These are phyloP conservation scores for Loripinus fragilis DNA, from an alignment of 2,888 invertebrate species.

Conservation along the genomic window DNA sequence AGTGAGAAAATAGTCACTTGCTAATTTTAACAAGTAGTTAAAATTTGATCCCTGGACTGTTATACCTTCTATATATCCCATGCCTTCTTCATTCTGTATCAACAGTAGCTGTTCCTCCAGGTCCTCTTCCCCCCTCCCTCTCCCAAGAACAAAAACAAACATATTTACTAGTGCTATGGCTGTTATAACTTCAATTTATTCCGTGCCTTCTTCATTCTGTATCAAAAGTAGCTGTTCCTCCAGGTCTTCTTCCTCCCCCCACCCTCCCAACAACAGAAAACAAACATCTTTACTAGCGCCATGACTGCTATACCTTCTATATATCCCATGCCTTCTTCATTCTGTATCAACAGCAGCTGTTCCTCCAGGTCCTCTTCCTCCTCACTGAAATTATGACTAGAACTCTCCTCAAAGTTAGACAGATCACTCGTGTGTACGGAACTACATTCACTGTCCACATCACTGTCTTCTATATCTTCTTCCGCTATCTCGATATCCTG, in stretches of 20 bases:
- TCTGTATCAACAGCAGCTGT: constrained; percentile 47
- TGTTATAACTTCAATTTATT: constrained; percentile 29
- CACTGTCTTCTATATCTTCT: constrained; percentile 71
- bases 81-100: constrained; percentile 46
- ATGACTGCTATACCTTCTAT: constrained; percentile 23
- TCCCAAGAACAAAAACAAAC: constrained; percentile 7
- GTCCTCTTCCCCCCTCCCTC: constrained; percentile 35
- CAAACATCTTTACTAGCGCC: background rate
- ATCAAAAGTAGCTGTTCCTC: constrained; percentile 48
- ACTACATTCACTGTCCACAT: constrained; percentile 80
- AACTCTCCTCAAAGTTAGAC: constrained; percentile 81
- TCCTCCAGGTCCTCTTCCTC: constrained; percentile 46
- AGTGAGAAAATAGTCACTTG: too few species aligned
- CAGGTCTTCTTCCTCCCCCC: constrained; percentile 36
- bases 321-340: constrained; percentile 37
- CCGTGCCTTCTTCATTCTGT: constrained; percentile 43
- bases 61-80: constrained; percentile 29
- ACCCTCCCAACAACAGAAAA: constrained; percentile 10
- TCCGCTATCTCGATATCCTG: constrained; percentile 68
- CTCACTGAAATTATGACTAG: constrained; percentile 40
- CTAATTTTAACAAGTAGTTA: too few species aligned
- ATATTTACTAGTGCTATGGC: background rate
- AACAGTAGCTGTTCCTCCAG: constrained; percentile 45
- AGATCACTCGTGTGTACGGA: constrained; percentile 84
- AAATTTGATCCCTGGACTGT: too few species aligned